Evolutionary conservation across 2,113 vertebrate species (phyloP).

Genomic region (Phalacrocorax carbo): DNA sequence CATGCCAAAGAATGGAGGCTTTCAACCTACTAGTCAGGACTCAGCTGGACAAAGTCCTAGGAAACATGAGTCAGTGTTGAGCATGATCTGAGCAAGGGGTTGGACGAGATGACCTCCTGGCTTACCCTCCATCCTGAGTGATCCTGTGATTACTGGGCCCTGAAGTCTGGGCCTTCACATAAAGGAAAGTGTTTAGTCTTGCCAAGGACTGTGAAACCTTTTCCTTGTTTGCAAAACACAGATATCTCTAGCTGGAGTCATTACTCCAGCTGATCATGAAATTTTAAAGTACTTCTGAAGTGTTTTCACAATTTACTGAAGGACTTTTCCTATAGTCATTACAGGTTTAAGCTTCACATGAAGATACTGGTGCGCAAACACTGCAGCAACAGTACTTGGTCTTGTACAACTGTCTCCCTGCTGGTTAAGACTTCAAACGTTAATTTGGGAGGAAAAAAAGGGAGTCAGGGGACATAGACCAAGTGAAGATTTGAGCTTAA

Average conservation of each 20-base stretch:
- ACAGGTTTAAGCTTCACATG: neutral
- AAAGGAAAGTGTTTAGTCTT: neutral
- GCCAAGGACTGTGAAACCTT: neutral
- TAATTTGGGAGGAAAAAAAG: neutral
- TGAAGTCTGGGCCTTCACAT: neutral
- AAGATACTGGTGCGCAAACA: neutral
- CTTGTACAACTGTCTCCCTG: neutral
- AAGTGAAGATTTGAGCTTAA: neutral
- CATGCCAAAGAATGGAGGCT: neutral
- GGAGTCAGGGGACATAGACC: neutral
- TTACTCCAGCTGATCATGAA: neutral
- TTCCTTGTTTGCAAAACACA: neutral
- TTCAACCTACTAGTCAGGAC: neutral
- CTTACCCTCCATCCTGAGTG: neutral
- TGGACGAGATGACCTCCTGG: neutral
- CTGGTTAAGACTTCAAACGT: neutral
- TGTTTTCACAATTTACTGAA: neutral
- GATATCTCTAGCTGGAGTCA: neutral
- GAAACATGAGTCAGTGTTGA: neutral
- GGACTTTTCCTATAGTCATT: neutral
- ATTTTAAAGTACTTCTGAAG: neutral
- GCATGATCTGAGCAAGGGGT: neutral
- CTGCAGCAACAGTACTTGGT: neutral
- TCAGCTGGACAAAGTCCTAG: neutral
- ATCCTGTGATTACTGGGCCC: neutral